phyloP scores from a whole-genome alignment of 2,888 invertebrate genomes.

The Aleiodes testaceus region DNA sequence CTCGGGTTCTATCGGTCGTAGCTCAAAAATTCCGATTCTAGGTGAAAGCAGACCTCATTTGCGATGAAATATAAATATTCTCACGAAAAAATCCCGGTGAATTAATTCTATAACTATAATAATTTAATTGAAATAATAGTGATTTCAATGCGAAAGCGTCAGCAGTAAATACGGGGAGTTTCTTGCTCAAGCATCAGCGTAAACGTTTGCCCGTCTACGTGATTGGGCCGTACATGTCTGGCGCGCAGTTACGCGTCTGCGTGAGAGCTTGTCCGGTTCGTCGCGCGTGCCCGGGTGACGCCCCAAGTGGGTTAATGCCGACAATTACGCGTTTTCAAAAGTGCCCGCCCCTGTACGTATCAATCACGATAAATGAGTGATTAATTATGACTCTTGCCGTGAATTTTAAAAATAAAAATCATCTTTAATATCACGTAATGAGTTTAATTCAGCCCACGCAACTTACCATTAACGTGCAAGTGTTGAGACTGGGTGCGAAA shows the following conservation, averaged over 20 bases:
- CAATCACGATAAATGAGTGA: conserved; percentile 34
- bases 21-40: too few relatives aligned
- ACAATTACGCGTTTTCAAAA: conserved; percentile 61
- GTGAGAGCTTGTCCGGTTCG: conserved; percentile 41
- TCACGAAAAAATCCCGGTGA: too few relatives aligned
- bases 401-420: neutral
- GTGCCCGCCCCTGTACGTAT: conserved; percentile 54
- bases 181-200: conserved; percentile 2
- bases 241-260: conserved; percentile 49
- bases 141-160: neutral
- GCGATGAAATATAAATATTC: too few relatives aligned
- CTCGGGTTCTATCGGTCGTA: too few relatives aligned
- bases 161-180: conserved; percentile 24
- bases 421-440: too few relatives aligned
- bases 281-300: conserved; percentile 58
- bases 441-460: neutral
- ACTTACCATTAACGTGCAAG: neutral
- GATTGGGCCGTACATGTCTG: conserved; percentile 39
- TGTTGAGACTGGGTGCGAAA: conserved; percentile 1
- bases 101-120: too few relatives aligned
- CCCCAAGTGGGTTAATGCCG: conserved; percentile 66
- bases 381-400: too few relatives aligned
- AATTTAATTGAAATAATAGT: too few relatives aligned
- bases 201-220: conserved; percentile 16
- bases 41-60: too few relatives aligned